phyloP scores from a whole-genome alignment of 2,888 invertebrate genomes.

The Heliothis peltigera region DNA sequence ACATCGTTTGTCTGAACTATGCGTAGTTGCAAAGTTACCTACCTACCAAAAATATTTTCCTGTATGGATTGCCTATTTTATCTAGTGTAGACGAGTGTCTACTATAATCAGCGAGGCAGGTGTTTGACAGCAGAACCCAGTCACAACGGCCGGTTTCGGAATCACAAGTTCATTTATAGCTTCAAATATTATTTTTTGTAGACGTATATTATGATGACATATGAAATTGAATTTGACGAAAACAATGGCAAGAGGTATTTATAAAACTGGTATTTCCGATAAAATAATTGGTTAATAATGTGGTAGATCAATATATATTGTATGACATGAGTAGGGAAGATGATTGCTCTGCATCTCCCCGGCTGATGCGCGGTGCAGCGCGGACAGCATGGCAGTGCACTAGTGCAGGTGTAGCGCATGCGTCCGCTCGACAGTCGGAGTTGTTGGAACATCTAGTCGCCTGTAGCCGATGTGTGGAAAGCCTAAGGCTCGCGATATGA shows the following conservation, averaged over 20 bases:
- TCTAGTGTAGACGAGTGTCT: slow-evolving; percentile 29
- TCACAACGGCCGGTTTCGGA: neutral
- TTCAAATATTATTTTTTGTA: no score
- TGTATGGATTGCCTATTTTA: neutral
- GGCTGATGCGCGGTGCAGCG: neutral
- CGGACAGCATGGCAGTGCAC: neutral
- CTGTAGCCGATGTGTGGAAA: slow-evolving; percentile 9
- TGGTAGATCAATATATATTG: neutral
- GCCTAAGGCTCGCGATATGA: slow-evolving; percentile 55
- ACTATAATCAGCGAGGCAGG: neutral
- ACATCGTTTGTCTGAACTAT: slow-evolving; percentile 11
- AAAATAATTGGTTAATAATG: neutral
- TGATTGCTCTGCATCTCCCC: no score
- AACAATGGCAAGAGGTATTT: slow-evolving; percentile 10
- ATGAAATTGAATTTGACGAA: no score
- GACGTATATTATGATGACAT: no score
- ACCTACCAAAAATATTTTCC: slow-evolving; percentile 39
- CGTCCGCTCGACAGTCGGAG: neutral
- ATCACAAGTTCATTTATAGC: slow-evolving; percentile 9
- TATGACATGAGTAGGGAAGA: neutral
- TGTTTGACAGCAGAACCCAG: slow-evolving; percentile 11
- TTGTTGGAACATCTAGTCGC: neutral
- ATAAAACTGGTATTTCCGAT: slow-evolving; percentile 3
- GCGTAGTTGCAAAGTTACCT: neutral
- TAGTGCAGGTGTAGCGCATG: neutral